Conservation (phyloP, 2,888 invertebrate species). For the Heteromurus nitidus region DNA sequence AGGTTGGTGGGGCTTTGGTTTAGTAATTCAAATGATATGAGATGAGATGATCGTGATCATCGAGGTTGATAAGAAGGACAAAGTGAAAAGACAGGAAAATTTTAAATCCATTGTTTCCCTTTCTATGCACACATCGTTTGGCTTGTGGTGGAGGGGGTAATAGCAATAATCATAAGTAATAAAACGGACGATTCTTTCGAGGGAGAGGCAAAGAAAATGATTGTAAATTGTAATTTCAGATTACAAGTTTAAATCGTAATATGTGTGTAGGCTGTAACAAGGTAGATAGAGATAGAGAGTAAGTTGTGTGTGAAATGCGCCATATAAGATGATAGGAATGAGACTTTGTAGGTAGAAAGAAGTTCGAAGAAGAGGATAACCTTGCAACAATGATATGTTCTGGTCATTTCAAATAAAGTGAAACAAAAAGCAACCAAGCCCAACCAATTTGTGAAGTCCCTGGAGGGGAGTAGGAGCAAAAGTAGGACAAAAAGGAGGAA, state of each 20-base stretch:
- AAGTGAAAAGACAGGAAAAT: constrained; percentile 29
- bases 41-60: not conserved
- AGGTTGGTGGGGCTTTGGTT: constrained; percentile 22
- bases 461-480: not conserved
- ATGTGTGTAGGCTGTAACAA: too few species aligned
- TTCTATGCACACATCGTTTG: not conserved
- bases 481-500: not conserved
- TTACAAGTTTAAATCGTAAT: constrained; percentile 1
- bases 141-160: not conserved
- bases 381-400: not conserved
- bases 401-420: not conserved
- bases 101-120: constrained; percentile 38
- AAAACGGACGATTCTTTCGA: not conserved
- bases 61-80: constrained; percentile 13
- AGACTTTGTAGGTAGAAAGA: not conserved
- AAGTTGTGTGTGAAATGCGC: too few species aligned
- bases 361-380: not conserved
- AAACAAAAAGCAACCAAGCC: constrained; percentile 2
- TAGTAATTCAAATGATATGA: constrained; percentile 12
- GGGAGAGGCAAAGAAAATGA: constrained; percentile 12
- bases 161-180: constrained; percentile 25
- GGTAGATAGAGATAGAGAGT: too few species aligned
- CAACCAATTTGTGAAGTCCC: constrained; percentile 1
- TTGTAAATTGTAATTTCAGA: constrained; percentile 43
- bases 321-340: too few species aligned